Base-by-base conservation (phyloP, 2,888 invertebrate genomes). In the Parnassius glacialis region DNA sequence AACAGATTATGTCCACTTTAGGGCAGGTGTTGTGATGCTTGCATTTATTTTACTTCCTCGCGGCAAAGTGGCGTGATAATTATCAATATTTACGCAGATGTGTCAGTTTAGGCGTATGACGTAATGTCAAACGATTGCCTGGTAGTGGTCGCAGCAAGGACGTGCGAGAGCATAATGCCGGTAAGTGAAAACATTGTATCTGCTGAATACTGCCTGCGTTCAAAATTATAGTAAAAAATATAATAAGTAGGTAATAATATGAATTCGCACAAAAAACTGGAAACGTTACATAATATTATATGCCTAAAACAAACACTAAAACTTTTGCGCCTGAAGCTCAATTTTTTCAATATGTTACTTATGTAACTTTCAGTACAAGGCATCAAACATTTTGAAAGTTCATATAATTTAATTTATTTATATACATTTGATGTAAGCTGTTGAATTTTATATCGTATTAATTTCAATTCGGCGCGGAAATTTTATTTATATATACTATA, bases 1-100 rank as follows among this genome's bases (percentile, higher is more conserved):
- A 25, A 64, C 55, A 66, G 55, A 60, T 60, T 56, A 57, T 56
- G 62, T 56, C 60, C 59, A 45, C 63, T 59, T 52, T 60, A 63
- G 64, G 74, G 79, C 83, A 84, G 83, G 81, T 83, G 83, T 62
- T 68, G 67, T 64, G 71, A 70, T 79, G 81, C 79, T 67, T 70
- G 81, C 76, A 74, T 70, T 76, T 75, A 74, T 76, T 70, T 73
- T 68, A 75, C 75, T 78, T 78, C 78, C 77, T 78, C 73, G 70
- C 74, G 67, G 74, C 73, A 75, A 71, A 74, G 81, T 85, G 85
- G 83, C 80, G 83, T 84, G 84, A 84, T 84, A 81, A 79, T 81
- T 79, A 80, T 84, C 85, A 87, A 89, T 89, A 89, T 90, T 90
- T 87, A 85, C 84, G 77, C 84, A 85, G 83, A 85, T 87, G 83